A percentile compares a stretch with the other conserved stretches of the same genome.
Conservation (phyloP, 2,113 vertebrate genomes). For the Microcebus griseorufus region DNA sequence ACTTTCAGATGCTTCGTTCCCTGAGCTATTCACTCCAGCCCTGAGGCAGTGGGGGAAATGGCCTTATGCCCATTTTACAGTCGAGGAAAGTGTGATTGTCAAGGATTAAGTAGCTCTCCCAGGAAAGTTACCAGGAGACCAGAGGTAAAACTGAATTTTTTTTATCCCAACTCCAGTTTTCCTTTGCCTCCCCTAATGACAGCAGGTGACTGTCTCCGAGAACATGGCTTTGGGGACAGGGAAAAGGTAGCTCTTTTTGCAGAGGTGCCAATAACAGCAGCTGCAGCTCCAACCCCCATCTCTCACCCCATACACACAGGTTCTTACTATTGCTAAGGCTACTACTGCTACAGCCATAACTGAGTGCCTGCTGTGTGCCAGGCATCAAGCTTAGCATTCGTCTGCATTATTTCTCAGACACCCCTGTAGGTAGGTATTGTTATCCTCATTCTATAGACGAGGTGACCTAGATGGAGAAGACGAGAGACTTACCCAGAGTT, state of each 20-base stretch:
- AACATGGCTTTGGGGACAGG: background rate
- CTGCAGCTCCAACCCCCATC: background rate
- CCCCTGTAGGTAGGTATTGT: background rate
- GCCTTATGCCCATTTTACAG: conserved; percentile 34
- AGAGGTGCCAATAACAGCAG: background rate
- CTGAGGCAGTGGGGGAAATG: background rate
- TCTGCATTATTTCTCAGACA: background rate
- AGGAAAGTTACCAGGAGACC: background rate
- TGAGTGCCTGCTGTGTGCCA: background rate
- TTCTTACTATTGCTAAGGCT: background rate
- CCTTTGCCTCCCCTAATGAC: background rate
- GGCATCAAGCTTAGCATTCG: background rate
- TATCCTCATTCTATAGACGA: background rate
- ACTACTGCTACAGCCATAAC: background rate
- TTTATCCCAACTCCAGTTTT: background rate
- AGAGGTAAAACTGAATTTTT: background rate
- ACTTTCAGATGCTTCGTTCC: conserved; percentile 10
- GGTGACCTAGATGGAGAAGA: background rate
- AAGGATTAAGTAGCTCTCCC: background rate
- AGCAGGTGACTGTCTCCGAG: background rate
- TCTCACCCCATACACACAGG: rapidly evolving
- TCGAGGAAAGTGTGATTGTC: background rate
- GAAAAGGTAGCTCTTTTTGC: background rate
- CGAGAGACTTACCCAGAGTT: background rate
- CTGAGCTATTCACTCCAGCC: background rate